Base-by-base conservation (phyloP, 2,888 invertebrate genomes). In the Parascotia fuliginaria region DNA sequence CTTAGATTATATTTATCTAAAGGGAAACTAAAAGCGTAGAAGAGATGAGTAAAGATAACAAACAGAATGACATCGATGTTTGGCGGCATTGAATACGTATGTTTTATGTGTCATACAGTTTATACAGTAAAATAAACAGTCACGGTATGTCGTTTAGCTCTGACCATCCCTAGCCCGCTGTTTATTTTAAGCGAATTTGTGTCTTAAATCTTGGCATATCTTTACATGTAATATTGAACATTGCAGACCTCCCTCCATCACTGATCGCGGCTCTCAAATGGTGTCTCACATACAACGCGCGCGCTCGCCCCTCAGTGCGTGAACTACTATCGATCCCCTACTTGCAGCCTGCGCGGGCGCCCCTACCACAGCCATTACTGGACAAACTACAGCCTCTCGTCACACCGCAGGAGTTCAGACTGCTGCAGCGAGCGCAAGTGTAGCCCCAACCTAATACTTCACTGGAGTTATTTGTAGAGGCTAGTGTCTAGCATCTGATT, bases 261-360 rank as follows among this genome's bases (percentile, higher is more conserved):
- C 86, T 96, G 42, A 80, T 96, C 34, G 85, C 94, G 27, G 95
- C 95, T 0, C 89, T 96, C 64, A 93, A 94, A 77, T 93, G 93
- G 77, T 98, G 97, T 78, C 93, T 98, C 29, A 94, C 93, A 19
- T 94, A 95, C 77, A 94, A 97, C 81, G 94, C 95, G 9, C 95
- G 95, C 72, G 84, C 92, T 32, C 93, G 98, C 39, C 96, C 97
- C 0, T 94, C 95, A 0, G 96, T 97, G 4, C 93, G 94, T 24
- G 95, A 97, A 62, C 92, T 98, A 14, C 93, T 97, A n/a, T 42
- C 74, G 38, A 64, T 88, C 42, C 82, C 80, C 1, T 84, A 92
- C 77, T 55, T 91, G 43, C 81, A 77, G 64, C 71, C 76, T 0
- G 46, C 77, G 13, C 64, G 65, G 1, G 39, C 72, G 19, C 73